These are phyloP conservation scores for Mirza zaza DNA, from an alignment of 2,113 vertebrate species.

Conservation along the genomic window DNA sequence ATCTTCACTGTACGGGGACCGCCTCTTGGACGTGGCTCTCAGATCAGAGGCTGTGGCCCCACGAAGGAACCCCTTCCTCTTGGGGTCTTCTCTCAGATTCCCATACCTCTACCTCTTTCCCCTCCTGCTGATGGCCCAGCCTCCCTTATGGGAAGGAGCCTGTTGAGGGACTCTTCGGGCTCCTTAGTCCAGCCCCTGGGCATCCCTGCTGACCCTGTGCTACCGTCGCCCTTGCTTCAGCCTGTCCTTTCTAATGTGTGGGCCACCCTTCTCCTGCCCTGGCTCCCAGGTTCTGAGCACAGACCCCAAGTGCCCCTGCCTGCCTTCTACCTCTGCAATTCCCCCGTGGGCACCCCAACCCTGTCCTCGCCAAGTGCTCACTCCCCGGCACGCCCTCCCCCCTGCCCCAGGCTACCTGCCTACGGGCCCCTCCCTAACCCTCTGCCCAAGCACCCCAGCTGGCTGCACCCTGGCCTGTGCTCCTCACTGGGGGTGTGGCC, in stretches of 20 bases:
- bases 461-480: neutral
- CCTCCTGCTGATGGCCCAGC: neutral
- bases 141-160: neutral
- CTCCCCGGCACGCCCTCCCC: neutral
- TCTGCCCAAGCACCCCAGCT: neutral
- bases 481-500: neutral
- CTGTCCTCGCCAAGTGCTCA: too few species aligned
- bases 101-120: neutral
- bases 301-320: neutral
- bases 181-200: neutral
- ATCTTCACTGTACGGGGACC: neutral
- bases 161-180: neutral
- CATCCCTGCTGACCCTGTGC: neutral
- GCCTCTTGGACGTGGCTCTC: neutral
- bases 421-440: neutral
- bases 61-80: neutral
- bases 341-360: fast-evolving
- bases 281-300: neutral
- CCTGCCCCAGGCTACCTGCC: too few species aligned
- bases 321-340: neutral
- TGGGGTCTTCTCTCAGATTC: neutral
- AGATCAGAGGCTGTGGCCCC: neutral
- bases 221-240: neutral
- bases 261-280: neutral
- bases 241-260: neutral